Evolutionary conservation across 1,140 invertebrate genomes (phyloP), one percentile per base, ranked within the genome.

Genomic region (Drosophila rufa): DNA sequence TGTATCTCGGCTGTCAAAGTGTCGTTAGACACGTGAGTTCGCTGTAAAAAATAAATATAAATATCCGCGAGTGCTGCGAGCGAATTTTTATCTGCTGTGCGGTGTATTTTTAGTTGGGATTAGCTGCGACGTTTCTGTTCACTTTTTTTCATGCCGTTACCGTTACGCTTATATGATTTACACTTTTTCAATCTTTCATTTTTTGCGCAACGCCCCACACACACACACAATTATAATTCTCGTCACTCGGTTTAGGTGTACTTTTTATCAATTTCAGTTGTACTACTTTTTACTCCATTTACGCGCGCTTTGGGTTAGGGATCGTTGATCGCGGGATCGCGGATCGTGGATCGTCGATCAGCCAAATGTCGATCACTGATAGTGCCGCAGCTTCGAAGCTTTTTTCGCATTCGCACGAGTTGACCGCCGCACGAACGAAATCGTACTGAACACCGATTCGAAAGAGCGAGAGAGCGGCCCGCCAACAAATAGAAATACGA

Each of bases 391-490:
- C 43, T 47, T 50, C 14, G 56, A 19, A 42, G 36, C 22, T 73
- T 73, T 50, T 48, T 73, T 73, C 48, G 38, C 67, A 59, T 70
- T 70, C 17, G 43, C 67, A 74, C 70, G 46, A 73, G 67, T 70
- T 70, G 40, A 66, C 67, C 67, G 67, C 79, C 75, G 75, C 84
- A 87, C 85, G 80, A 90, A 81, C 85, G 70, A 59, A 70, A 81
- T 66, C 81, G 69, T 85, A 89, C 85, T 89, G 77, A 73, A 55
- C 66, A 15, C 36, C 51, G 42, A 22, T 22, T 55, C 27, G 33
- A 65, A 82, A 80, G 66, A 58, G 71, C 48, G 27, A 19, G 36
- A 66, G 71, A 69, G 62, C 48, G 47, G 3, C 43, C 78, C 51
- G 9, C 56, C 60, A 67, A 68, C 81, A 67, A 76, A 77, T 59